Conservation (phyloP, 2,113 vertebrate genomes). For the Lepus timidus region DNA sequence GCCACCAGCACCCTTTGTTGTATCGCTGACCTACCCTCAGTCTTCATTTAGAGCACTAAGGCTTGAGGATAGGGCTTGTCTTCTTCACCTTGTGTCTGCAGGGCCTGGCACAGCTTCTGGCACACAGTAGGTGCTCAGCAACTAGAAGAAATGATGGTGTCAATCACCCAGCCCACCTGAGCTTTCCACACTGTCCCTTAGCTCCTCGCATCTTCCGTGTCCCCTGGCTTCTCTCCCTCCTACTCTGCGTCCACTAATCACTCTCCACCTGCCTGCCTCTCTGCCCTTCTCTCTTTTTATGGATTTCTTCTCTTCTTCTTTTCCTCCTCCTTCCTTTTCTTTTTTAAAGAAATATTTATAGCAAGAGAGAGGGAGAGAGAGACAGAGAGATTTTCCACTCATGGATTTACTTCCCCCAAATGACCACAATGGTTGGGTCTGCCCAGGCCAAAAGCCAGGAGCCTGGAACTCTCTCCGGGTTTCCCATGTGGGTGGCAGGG, state of each 20-base stretch:
- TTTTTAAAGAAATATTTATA: too few relatives aligned
- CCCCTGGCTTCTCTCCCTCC: neutral
- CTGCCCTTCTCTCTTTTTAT: too few relatives aligned
- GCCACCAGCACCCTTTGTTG: neutral
- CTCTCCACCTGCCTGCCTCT: neutral
- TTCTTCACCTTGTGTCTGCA: neutral
- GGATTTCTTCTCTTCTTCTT: too few relatives aligned
- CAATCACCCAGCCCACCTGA: neutral
- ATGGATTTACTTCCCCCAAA: too few relatives aligned
- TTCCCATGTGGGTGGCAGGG: too few relatives aligned
- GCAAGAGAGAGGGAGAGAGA: too few relatives aligned
- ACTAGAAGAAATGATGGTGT: neutral
- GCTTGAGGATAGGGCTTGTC: neutral
- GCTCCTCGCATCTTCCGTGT: neutral
- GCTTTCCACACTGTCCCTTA: neutral
- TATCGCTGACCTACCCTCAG: neutral
- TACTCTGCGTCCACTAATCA: neutral
- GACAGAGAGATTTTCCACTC: too few relatives aligned
- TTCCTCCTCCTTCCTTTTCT: too few relatives aligned
- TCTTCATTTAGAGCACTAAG: neutral
- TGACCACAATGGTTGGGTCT: too few relatives aligned
- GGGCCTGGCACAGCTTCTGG: neutral
- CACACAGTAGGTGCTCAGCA: neutral
- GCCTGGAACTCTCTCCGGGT: too few relatives aligned
- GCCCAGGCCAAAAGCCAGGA: too few relatives aligned